phyloP scores from a whole-genome alignment of 2,113 vertebrate species.

The Cheilinus undulatus region DNA sequence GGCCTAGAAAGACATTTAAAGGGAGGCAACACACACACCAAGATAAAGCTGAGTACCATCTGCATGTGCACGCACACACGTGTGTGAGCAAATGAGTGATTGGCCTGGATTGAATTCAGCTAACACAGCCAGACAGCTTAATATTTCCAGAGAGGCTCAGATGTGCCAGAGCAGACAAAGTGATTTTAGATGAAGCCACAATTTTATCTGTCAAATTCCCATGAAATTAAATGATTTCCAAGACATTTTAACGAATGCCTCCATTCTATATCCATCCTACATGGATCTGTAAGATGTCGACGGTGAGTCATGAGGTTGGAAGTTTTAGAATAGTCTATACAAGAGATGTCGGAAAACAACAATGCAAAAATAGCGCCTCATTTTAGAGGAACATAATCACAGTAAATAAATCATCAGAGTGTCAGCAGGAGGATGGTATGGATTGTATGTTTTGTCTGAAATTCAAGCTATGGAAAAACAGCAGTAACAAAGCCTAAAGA shows the following conservation, averaged over 20 bases:
- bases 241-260: constrained; percentile 47
- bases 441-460: constrained; percentile 8
- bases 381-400: constrained; percentile 7
- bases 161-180: constrained; percentile 56
- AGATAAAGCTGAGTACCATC: constrained; percentile 52
- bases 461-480: constrained; percentile 32
- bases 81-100: constrained; percentile 12
- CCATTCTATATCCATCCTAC: constrained; percentile 40
- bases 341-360: background rate
- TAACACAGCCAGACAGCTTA: constrained; percentile 55
- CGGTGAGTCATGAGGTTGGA: background rate
- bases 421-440: background rate
- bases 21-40: constrained; percentile 18
- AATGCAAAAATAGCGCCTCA: background rate
- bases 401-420: constrained; percentile 39
- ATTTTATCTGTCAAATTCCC: constrained; percentile 64
- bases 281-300: constrained; percentile 19
- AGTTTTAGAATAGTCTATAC: constrained; percentile 26
- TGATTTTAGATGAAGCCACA: constrained; percentile 36
- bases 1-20: constrained; percentile 36
- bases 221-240: constrained; percentile 65
- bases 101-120: constrained; percentile 53
- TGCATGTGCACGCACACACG: constrained; percentile 21
- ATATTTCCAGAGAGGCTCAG: constrained; percentile 54
- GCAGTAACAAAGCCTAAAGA: constrained; percentile 15